Evolutionary conservation across 23 tunicate genomes (phyloP).

Genomic region (Botrylloides violaceus): DNA sequence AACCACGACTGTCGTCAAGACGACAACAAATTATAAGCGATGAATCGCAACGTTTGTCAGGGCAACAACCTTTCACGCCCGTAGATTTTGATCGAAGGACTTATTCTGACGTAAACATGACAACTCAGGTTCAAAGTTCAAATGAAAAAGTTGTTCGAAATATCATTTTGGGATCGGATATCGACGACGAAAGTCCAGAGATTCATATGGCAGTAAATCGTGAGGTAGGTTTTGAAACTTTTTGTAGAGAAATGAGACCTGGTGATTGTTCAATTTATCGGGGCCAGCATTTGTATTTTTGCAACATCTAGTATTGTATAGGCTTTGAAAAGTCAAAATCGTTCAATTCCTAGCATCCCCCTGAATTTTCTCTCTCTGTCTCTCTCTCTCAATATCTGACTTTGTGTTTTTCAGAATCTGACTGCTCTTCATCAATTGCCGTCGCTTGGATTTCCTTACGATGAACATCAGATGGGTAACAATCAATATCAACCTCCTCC

Average conservation of each 20-base stretch:
- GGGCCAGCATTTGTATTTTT: too few relatives aligned
- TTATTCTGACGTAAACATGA: conserved; percentile 9
- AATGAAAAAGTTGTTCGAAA: not conserved
- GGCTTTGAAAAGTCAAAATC: too few relatives aligned
- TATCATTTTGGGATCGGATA: conserved; percentile 26
- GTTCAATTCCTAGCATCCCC: too few relatives aligned
- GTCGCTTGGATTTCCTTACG: not conserved
- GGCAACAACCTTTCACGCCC: not conserved
- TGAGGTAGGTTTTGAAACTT: not conserved
- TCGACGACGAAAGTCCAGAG: conserved; percentile 50
- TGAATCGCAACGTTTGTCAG: not conserved
- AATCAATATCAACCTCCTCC: not conserved
- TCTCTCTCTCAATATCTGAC: too few relatives aligned
- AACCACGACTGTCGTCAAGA: not conserved
- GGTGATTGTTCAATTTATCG: too few relatives aligned
- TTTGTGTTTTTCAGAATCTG: not conserved
- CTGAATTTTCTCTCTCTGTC: too few relatives aligned
- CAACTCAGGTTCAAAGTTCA: conserved; percentile 1
- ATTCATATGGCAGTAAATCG: conserved; percentile 28
- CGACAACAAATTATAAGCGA: not conserved
- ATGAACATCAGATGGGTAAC: not conserved
- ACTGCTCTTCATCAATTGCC: not conserved
- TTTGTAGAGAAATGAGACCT: too few relatives aligned
- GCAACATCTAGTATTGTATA: too few relatives aligned
- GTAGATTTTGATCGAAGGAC: not conserved